Percentiles rank a stretch among this genome's conserved stretches.
Conservation (phyloP, 2,888 invertebrate species). For the Crematogaster levior region DNA sequence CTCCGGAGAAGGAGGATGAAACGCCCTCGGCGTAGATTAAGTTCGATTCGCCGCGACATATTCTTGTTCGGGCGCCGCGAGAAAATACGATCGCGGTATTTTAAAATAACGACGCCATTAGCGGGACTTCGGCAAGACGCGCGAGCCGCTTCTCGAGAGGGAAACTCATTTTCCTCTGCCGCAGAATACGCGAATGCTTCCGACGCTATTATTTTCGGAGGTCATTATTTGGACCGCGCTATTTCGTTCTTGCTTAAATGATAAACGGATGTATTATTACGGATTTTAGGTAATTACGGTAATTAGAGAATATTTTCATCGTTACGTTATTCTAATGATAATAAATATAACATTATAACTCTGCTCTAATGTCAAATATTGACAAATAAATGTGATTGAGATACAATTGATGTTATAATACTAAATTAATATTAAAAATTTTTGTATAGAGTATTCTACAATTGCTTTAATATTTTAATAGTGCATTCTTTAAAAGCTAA, state of each 20-base stretch:
- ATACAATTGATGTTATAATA: neutral
- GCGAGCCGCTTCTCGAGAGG: constrained; percentile 68
- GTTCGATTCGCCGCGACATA: constrained; percentile 82
- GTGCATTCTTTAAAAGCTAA: neutral
- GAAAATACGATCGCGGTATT: constrained; percentile 84
- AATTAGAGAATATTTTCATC: neutral
- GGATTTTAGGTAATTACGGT: neutral
- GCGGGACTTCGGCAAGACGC: constrained; percentile 81
- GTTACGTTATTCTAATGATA: neutral
- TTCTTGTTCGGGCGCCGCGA: constrained; percentile 73
- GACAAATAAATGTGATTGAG: neutral
- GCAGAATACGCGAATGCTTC: constrained; percentile 10
- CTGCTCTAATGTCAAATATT: neutral
- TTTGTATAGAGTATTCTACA: neutral
- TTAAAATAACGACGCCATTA: constrained; percentile 85
- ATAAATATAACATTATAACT: neutral
- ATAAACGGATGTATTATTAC: neutral
- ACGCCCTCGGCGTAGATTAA: constrained; percentile 78
- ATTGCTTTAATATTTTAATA: neutral
- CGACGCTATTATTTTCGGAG: constrained; percentile 29
- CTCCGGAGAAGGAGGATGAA: constrained; percentile 67
- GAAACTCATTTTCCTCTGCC: constrained; percentile 48
- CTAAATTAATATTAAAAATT: neutral
- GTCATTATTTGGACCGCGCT: constrained; percentile 26
- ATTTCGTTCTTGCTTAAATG: constrained; percentile 2